These are phyloP conservation scores for Strix aluco DNA, from an alignment of 2,113 vertebrate genomes.

Conservation along the genomic window DNA sequence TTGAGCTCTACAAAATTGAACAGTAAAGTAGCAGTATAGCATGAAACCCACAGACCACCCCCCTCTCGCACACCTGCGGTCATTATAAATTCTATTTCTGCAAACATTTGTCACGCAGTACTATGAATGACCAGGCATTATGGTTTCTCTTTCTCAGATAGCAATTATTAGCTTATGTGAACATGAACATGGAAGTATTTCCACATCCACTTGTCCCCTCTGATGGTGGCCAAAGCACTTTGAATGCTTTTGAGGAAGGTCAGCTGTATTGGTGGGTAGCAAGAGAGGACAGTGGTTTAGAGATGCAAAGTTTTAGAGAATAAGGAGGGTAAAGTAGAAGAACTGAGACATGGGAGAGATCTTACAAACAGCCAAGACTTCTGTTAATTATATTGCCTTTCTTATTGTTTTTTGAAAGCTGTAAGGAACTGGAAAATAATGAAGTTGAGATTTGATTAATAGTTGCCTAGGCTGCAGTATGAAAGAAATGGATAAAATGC, in stretches of 20 bases:
- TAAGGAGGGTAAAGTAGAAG: neutral
- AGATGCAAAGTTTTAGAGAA: neutral
- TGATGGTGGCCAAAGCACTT: neutral
- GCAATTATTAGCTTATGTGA: neutral
- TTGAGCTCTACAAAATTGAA: neutral
- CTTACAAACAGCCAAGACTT: neutral
- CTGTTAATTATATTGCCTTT: constrained; percentile 17
- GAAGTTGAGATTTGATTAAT: constrained; percentile 11
- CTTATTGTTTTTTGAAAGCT: neutral
- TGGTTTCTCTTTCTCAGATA: neutral
- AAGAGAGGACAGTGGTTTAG: neutral
- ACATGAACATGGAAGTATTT: neutral
- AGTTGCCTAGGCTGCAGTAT: neutral
- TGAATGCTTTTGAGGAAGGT: neutral
- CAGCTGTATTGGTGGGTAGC: neutral
- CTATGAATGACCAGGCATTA: neutral
- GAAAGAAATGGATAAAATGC: neutral
- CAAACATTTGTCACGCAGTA: neutral
- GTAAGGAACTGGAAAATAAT: neutral
- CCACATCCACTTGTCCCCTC: neutral
- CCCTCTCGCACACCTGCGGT: neutral
- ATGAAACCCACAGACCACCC: neutral
- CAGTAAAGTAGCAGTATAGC: neutral
- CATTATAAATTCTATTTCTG: neutral
- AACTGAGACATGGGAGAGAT: neutral